These are phyloP conservation scores for Formica selysi DNA, from an alignment of 1,140 invertebrate species.

Conservation along the genomic window DNA sequence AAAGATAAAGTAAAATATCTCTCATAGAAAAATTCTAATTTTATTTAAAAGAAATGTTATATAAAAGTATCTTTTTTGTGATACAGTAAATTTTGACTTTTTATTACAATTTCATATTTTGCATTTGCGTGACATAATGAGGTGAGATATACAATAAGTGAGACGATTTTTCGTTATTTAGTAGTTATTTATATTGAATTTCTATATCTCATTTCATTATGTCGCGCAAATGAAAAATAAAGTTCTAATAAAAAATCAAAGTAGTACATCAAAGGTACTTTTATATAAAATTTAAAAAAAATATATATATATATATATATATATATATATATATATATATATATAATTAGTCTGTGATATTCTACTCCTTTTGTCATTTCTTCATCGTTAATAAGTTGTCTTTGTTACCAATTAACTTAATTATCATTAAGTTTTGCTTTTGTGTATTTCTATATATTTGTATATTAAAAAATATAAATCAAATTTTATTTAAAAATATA, in stretches of 20 bases:
- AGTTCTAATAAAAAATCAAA: background rate
- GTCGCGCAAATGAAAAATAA: background rate
- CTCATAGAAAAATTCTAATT: background rate
- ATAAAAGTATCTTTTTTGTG: background rate
- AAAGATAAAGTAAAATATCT: background rate
- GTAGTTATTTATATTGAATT: background rate
- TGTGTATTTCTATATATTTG: background rate
- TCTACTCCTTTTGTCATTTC: background rate
- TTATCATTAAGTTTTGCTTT: background rate
- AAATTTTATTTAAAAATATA: background rate
- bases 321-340: constrained; percentile 4
- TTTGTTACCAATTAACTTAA: background rate
- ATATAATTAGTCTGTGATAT: background rate
- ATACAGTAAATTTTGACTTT: background rate
- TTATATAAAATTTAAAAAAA: background rate
- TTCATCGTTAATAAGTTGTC: background rate
- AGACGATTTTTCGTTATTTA: too few species aligned
- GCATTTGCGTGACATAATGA: background rate
- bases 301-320: background rate
- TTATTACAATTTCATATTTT: background rate
- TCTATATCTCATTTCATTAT: background rate
- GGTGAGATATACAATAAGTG: background rate
- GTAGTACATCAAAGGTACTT: too few species aligned
- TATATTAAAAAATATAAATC: constrained; percentile 2
- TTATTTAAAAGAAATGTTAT: background rate